Evolutionary conservation across 2,888 invertebrate genomes (phyloP).

Genomic region (Lacanobia wlatinum): DNA sequence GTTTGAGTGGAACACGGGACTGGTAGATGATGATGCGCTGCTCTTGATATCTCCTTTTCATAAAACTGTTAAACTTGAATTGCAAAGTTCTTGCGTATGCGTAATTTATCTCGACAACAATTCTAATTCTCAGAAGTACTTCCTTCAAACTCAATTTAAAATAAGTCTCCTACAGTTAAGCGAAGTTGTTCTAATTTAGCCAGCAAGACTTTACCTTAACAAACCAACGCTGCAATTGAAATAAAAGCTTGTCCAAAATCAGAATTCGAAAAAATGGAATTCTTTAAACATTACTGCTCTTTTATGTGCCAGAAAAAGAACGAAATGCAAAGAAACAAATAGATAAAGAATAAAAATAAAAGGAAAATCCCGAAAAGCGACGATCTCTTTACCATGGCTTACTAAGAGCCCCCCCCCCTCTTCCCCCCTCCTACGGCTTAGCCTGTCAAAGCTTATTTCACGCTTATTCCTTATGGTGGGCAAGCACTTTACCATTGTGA

Average conservation of each 20-base stretch:
- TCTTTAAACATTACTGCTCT: not conserved
- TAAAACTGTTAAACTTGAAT: too few species aligned
- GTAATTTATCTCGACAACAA: too few species aligned
- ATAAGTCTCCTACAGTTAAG: too few species aligned
- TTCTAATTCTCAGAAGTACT: too few species aligned
- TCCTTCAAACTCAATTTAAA: too few species aligned
- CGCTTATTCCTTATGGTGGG: slow-evolving; percentile 39
- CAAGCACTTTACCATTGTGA: slow-evolving; percentile 29
- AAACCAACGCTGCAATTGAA: too few species aligned
- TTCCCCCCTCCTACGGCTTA: slow-evolving; percentile 20
- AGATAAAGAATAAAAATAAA: slow-evolving; percentile 27
- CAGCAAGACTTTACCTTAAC: too few species aligned
- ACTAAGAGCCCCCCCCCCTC: slow-evolving; percentile 15
- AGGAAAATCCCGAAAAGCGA: slow-evolving; percentile 15
- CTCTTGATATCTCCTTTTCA: too few species aligned
- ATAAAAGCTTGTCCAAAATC: not conserved
- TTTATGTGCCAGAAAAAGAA: slow-evolving; percentile 6
- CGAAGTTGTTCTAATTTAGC: too few species aligned
- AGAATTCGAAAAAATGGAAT: slow-evolving; percentile 1
- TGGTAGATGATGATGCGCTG: too few species aligned
- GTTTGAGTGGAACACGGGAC: too few species aligned
- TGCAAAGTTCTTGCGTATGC: too few species aligned
- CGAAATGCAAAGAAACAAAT: slow-evolving; percentile 23
- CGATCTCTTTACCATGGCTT: slow-evolving; percentile 46
- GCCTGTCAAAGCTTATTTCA: slow-evolving; percentile 48